Evolutionary conservation across 2,797 vertebrate genomes (phyloP).

Genomic region (Sebastes kiyomatsui): DNA sequence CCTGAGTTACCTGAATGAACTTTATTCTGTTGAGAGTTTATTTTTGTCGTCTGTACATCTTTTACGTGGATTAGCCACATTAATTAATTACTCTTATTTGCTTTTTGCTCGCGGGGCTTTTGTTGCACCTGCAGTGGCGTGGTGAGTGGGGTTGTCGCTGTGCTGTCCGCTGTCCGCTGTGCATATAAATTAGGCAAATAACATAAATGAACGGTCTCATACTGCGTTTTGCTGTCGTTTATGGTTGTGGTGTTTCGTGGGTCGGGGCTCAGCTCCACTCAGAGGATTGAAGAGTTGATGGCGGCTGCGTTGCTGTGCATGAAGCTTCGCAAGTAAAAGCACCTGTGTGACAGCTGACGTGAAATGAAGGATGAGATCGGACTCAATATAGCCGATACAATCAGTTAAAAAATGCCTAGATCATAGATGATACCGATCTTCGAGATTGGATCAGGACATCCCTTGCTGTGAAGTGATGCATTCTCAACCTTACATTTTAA

Average conservation of each 20-base stretch:
- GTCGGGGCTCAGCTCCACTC: background rate
- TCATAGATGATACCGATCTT: no score
- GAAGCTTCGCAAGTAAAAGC: background rate
- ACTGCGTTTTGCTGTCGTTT: accelerated
- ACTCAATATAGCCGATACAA: background rate
- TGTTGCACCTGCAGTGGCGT: background rate
- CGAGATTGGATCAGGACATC: no score
- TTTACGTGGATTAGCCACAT: background rate
- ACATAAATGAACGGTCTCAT: background rate
- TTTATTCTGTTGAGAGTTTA: background rate
- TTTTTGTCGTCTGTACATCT: background rate
- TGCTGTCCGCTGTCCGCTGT: background rate
- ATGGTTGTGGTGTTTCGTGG: background rate
- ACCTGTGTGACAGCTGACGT: background rate
- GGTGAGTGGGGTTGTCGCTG: no score
- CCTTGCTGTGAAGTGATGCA: background rate
- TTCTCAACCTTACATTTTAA: background rate
- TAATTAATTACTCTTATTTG: background rate
- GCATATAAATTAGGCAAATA: background rate
- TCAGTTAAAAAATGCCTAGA: background rate
- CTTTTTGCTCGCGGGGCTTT: background rate
- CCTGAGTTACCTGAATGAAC: background rate
- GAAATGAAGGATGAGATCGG: background rate
- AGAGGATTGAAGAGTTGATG: no score
- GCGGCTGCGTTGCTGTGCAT: background rate